Evolutionary conservation across 2,113 vertebrate genomes (phyloP).

Genomic region (Gorsachius goisagi): DNA sequence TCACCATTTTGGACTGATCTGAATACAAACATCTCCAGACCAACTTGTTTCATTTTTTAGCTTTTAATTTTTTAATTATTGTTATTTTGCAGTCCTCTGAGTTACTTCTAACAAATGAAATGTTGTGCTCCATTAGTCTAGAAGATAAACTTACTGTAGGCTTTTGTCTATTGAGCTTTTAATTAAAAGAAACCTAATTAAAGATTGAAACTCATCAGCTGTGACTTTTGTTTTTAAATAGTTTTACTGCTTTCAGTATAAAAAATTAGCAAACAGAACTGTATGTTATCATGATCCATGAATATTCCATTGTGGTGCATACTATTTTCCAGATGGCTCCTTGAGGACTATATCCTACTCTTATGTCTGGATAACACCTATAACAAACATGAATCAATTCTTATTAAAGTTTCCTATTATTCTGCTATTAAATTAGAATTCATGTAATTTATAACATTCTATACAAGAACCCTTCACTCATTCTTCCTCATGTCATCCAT

Average conservation of each 20-base stretch:
- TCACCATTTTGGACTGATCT: neutral
- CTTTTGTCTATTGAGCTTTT: slow-evolving; percentile 51
- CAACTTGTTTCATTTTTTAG: neutral
- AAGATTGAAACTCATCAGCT: slow-evolving; percentile 31
- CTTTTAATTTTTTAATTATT: neutral
- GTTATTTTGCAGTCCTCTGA: neutral
- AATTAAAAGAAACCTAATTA: slow-evolving; percentile 60
- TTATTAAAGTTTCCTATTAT: neutral
- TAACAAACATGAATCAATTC: neutral
- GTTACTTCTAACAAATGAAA: slow-evolving; percentile 40
- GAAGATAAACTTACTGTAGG: slow-evolving; percentile 50
- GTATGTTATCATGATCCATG: slow-evolving; percentile 7
- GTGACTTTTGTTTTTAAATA: slow-evolving; percentile 40
- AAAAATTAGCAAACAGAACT: slow-evolving; percentile 15
- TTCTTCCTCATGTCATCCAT: neutral
- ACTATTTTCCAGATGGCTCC: neutral
- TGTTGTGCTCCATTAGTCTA: slow-evolving; percentile 35
- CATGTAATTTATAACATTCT: neutral
- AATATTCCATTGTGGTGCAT: neutral
- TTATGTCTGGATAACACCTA: neutral
- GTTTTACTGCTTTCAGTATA: slow-evolving; percentile 1
- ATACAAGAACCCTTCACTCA: neutral
- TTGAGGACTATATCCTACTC: neutral
- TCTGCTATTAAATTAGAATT: slow-evolving; percentile 10
- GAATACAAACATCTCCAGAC: neutral